phyloP scores from a whole-genome alignment of 2,113 vertebrate species.

The Ictalurus punctatus region DNA sequence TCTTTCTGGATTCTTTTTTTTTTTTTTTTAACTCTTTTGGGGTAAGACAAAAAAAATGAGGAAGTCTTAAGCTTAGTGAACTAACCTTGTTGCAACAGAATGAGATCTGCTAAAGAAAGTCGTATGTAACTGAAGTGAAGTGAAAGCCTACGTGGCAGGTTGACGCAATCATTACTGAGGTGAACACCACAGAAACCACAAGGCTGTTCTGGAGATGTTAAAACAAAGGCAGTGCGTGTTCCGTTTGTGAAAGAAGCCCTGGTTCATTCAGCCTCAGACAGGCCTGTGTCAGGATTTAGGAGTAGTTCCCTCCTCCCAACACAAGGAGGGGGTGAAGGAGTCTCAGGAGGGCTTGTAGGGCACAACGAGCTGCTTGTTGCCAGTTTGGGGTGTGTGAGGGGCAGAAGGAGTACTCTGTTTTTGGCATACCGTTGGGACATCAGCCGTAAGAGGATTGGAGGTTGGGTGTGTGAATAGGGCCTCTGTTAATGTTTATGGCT shows the following conservation, averaged over 20 bases:
- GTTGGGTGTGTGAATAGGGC: slow-evolving; percentile 45
- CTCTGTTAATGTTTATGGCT: slow-evolving; percentile 56
- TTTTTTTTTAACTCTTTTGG: neutral
- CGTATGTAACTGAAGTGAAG: neutral
- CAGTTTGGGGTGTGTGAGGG: slow-evolving; percentile 31
- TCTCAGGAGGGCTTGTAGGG: slow-evolving; percentile 5
- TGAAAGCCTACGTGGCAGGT: neutral
- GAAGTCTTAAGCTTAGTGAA: neutral
- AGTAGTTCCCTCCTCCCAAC: slow-evolving; percentile 7
- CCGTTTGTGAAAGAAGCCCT: neutral
- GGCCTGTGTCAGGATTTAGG: neutral
- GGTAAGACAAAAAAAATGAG: neutral
- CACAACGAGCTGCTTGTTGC: slow-evolving; percentile 55
- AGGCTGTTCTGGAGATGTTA: neutral
- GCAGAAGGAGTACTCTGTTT: slow-evolving; percentile 43
- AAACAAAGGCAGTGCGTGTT: neutral
- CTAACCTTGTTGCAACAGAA: neutral
- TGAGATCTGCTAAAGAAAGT: neutral
- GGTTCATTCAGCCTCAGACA: neutral
- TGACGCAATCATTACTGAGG: neutral
- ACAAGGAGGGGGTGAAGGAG: neutral
- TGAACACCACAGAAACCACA: neutral
- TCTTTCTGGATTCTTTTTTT: too few relatives aligned
- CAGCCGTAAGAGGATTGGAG: slow-evolving; percentile 36
- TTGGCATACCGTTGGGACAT: slow-evolving; percentile 50